Base-by-base conservation (phyloP, 2,113 vertebrate genomes). In the Micronycteris hirsuta region DNA sequence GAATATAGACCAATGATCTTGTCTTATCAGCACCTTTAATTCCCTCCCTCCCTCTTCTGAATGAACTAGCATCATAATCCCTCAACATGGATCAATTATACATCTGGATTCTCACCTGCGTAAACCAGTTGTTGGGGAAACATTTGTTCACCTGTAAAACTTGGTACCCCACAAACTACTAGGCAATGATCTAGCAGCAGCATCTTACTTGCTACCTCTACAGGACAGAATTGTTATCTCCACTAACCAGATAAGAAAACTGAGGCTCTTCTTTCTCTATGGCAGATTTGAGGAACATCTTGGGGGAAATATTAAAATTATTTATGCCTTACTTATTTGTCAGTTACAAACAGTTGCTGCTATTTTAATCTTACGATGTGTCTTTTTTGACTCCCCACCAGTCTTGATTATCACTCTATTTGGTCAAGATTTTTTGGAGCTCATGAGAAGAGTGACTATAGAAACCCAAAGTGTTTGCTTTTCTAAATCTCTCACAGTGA, bases 381-480 rank as follows among this genome's bases (percentile, higher is more conserved):
- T 74, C 38, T 71, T 74, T 45, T 45, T 61, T 84, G 58, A 93
- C 3, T 31, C n/a, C n/a, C 20, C 36, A 31, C 11, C 47, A 43
- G 43, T 47, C 14, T 71, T 92, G n/a, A 65, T 56, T 65, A 84
- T 49, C n/a, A 89, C 20, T 91, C 89, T 65, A 86, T 61, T 95
- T 49, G 22, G 33, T 86, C 74, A 77, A 70, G 54, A 83, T 10
- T 52, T 93, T 95, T 67, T 61, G 20, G 33, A 80, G 19, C 11
- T 10, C 17, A 15, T 82, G 70, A 63, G 20, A 93, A 74, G 20
- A 93, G 68, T 81, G 12, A 89, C 19, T n/a, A 33, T 24, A 84
- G 83, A 90, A 93, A 87, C 77, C 22, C 52, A 81, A 92, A 84
- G 24, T 38, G 47, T 85, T 96, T 73, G 7, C 31, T 83, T 91